Base-by-base conservation (phyloP, 1,140 invertebrate species). In the Cydia fagiglandana region DNA sequence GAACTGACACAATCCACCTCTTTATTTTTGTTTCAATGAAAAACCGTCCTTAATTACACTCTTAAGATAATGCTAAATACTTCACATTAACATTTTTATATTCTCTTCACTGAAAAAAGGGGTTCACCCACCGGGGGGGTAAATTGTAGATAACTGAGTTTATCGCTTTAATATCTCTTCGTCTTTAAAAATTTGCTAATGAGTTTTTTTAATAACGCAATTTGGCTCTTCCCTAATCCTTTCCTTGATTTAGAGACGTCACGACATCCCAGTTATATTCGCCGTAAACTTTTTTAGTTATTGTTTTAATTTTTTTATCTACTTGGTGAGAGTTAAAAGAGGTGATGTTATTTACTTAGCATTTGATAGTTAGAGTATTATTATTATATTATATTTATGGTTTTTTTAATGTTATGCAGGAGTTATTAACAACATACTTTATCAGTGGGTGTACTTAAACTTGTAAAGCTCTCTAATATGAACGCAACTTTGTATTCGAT, bases 121-220 rank as follows among this genome's bases (percentile, higher is more conserved):
- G 73, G 70, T 78, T 78, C 73, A 77, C 77, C 77, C 74, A 76
- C 80, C 78, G 82, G 81, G 80, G 80, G 80, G 75, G 76, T 78
- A 81, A 86, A 84, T 85, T 86, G 83, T 79, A 87, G 85, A 92
- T 88, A 89, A 91, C 90, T 91, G 86, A 89, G 83, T 92, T 91
- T 91, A 92, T 90, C 88, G 82, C 84, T 88, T 83, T 87, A 89
- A 89, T 89, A 90, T 91, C 88, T 89, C 83, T 87, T 91, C 90
- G 89, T 91, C 88, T 91, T 89, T 88, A 80, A 82, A 88, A 92
- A 91, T 92, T 92, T 90, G 90, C 89, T 89, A 92, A 92, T 92
- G 91, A 91, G 88, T 91, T 91, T 91, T 92, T 92, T 91, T 92
- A 91, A 92, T 92, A 91, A 92, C 86, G 84, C 81, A 91, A 90